Base-by-base conservation (phyloP, 1,140 invertebrate genomes). In the Acyrthosiphon pisum region DNA sequence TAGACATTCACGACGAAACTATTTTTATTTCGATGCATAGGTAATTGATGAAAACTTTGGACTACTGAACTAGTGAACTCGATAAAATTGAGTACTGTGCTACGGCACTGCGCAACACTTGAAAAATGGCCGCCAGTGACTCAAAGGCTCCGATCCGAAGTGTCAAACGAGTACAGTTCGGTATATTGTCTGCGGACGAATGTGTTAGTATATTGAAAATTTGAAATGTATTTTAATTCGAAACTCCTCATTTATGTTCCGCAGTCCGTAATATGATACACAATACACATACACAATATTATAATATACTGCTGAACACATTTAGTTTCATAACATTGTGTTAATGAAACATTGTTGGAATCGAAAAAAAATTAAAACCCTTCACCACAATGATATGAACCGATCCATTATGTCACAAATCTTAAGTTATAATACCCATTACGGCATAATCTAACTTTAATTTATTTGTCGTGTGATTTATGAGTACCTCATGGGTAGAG, bases 111-210 rank as follows among this genome's bases (percentile, higher is more conserved):
- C 60, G 60, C 60, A 68, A 68, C 30, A 68, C 60, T 76, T 99
- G 18, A 44, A 68, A 23, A 68, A 90, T 90, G 89, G 89, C 89
- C 11, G 91, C 91, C 48, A 93, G 91, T 94, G 99, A 99, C 95
- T 99, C 98, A 1, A 99, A 99, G 95, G 99, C 99, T 94, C 98
- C 99, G 37, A 95, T 99, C 94, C 96, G 98, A 94, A 97, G 97
- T 94, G 99, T 99, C 89, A 99, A 99, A 96, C 96, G 97, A 95
- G 98, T 99, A 88, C 99, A 99, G 95, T 99, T 99, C 95, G 99
- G 99, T 93, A 99, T 99, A 95, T 96, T 99, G 94, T 98, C 98
- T 94, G 99, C 99, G 94, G 99, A 99, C 97, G 99, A 99, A 97
- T 99, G 99, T 95, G 98, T 99, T 97, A 97, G 98, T 98, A 95